Evolutionary conservation across 1,140 invertebrate species (phyloP).

Genomic region (Heliconius nattereri): DNA sequence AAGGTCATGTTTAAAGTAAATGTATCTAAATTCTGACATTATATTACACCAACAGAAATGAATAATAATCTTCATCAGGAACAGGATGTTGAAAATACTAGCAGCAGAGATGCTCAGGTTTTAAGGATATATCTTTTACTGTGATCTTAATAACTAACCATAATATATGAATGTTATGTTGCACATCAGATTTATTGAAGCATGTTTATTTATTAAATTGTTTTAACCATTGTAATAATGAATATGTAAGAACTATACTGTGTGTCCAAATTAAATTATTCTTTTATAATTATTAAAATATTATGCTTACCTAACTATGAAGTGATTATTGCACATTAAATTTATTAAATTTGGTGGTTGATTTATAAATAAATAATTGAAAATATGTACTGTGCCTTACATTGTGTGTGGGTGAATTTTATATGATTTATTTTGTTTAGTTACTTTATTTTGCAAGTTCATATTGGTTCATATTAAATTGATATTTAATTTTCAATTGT

Average conservation of each 20-base stretch:
- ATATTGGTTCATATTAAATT: background rate
- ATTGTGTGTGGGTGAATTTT: background rate
- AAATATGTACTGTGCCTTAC: background rate
- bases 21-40: too few species aligned
- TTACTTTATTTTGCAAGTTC: background rate
- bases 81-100: slow-evolving; percentile 47
- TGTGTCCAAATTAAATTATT: background rate
- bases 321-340: background rate
- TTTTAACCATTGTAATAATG: slow-evolving; percentile 3
- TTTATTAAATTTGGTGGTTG: background rate
- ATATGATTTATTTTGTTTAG: background rate
- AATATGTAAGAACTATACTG: slow-evolving; percentile 6
- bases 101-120: slow-evolving; percentile 56
- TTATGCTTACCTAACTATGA: background rate
- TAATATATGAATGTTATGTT: slow-evolving; percentile 27
- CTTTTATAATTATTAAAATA: slow-evolving; percentile 9
- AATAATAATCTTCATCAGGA: slow-evolving; percentile 51
- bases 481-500: background rate
- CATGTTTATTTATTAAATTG: slow-evolving; percentile 21
- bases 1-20: background rate
- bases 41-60: slow-evolving; percentile 46
- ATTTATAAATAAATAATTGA: background rate
- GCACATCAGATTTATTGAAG: slow-evolving; percentile 13
- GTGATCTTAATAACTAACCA: slow-evolving; percentile 20
- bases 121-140: slow-evolving; percentile 16